These are phyloP conservation scores for Dipodomys stephensi DNA, from an alignment of 2,113 vertebrate species.

Conservation along the genomic window DNA sequence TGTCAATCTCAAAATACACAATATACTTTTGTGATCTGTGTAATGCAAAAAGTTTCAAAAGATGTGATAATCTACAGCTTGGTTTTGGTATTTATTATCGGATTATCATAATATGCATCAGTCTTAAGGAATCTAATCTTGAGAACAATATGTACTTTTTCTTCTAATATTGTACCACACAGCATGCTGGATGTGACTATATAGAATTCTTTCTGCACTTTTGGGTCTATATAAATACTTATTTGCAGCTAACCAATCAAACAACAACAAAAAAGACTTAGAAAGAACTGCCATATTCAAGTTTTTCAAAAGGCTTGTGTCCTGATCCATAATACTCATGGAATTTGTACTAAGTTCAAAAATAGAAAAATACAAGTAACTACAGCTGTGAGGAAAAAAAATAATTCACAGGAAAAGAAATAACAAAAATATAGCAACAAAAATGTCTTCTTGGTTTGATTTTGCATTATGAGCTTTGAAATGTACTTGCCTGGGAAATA, in stretches of 20 bases:
- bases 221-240: conserved; percentile 46
- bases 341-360: conserved; percentile 65
- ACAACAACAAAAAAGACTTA: conserved; percentile 16
- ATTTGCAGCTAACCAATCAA: conserved; percentile 59
- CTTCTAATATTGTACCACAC: conserved; percentile 45
- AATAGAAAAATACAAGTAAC: conserved; percentile 67
- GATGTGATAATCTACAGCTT: conserved; percentile 60
- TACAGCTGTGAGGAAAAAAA: conserved; percentile 52
- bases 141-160: conserved; percentile 65
- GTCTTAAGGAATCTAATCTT: conserved; percentile 71
- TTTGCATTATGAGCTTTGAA: conserved; percentile 63
- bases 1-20: conserved; percentile 58
- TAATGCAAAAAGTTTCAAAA: conserved; percentile 61
- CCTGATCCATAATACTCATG: conserved; percentile 48
- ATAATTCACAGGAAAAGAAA: conserved; percentile 70
- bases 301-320: conserved; percentile 62
- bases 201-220: conserved; percentile 46
- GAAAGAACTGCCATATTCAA: conserved; percentile 60
- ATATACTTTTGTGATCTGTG: conserved; percentile 31
- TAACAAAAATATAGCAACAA: conserved; percentile 58
- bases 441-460: conserved; percentile 56
- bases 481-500: conserved; percentile 40
- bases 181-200: neutral
- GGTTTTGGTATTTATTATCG: conserved; percentile 64
- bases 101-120: conserved; percentile 62